Base-by-base conservation (phyloP, 2,113 vertebrate genomes). In the Rhinoderma darwinii region DNA sequence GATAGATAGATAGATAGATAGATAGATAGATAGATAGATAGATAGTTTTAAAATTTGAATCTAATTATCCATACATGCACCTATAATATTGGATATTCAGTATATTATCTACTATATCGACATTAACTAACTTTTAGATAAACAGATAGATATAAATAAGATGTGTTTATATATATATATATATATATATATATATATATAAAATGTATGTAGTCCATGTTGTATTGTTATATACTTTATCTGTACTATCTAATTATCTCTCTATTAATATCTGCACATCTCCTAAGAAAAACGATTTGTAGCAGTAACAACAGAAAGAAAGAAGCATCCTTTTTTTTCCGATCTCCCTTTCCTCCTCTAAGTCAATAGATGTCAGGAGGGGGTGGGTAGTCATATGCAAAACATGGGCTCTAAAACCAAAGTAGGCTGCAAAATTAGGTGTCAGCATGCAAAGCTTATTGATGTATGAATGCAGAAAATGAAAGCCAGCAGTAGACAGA, bases 401-500 rank as follows among this genome's bases (percentile, higher is more conserved):
- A 98, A 96, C 96, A 96, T 95, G 95, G 96, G 96, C 96, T 97
- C 96, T 95, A 95, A 97, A 98, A 97, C 97, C 96, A 97, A 97
- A 98, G 97, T 97, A 97, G 96, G 96, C 96, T 95, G 97, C 96
- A 96, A 98, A 98, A 98, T 98, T 98, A 99, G 97, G 96, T 99
- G 97, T 99, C 97, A 98, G 97, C 97, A 96, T 95, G 97, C 96
- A 95, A 96, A 96, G 95, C 96, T 96, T 97, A 97, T 97, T 98
- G 97, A 99, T 99, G 97, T 98, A 98, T 97, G 97, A 98, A 98
- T 98, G 97, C 95, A 91, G 97, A 96, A 96, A 97, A 99, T 99
- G 97, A 98, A 98, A 98, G 96, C 95, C 96, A 96, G 97, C 97
- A 96, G 96, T 96, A 97, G 96, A 98, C 97, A 97, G 98, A 96